Percentiles rank a stretch among this genome's conserved stretches.
phyloP scores from a whole-genome alignment of 2,888 invertebrate species.

The Mystacides longicornis region DNA sequence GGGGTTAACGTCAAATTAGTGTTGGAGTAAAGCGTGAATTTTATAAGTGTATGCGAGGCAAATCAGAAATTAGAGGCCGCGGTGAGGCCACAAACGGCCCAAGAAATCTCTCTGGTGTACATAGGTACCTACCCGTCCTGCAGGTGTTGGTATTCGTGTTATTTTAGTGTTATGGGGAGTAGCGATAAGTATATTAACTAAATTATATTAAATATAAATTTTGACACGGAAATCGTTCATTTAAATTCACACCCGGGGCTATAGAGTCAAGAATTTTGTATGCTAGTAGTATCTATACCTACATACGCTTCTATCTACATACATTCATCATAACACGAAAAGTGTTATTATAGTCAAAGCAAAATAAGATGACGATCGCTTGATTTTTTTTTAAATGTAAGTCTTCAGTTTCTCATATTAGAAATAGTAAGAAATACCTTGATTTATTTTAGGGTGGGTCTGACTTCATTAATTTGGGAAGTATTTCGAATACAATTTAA shows the following conservation, averaged over 20 bases:
- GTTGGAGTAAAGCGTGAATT: not conserved
- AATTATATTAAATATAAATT: constrained; percentile 2
- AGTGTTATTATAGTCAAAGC: not conserved
- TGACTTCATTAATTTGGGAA: too few relatives aligned
- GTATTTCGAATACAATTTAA: too few relatives aligned
- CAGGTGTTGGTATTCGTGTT: constrained; percentile 1
- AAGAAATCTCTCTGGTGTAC: not conserved
- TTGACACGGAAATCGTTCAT: constrained; percentile 1
- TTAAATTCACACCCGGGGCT: constrained; percentile 1
- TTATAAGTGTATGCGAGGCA: not conserved
- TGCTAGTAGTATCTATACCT: not conserved
- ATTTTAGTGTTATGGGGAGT: not conserved
- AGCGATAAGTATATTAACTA: not conserved
- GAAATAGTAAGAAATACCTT: too few relatives aligned
- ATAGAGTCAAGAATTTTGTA: not conserved
- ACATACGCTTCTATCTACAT: not conserved
- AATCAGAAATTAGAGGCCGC: constrained; percentile 1
- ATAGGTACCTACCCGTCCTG: not conserved
- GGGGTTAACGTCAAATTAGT: not conserved
- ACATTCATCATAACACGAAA: not conserved
- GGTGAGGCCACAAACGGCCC: not conserved
- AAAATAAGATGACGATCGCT: too few relatives aligned
- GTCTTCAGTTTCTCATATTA: too few relatives aligned
- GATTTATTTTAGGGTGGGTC: too few relatives aligned
- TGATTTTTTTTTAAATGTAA: too few relatives aligned